phyloP scores from a whole-genome alignment of 1,140 invertebrate genomes.

The Pachyrhynchus sulphureomaculatus region DNA sequence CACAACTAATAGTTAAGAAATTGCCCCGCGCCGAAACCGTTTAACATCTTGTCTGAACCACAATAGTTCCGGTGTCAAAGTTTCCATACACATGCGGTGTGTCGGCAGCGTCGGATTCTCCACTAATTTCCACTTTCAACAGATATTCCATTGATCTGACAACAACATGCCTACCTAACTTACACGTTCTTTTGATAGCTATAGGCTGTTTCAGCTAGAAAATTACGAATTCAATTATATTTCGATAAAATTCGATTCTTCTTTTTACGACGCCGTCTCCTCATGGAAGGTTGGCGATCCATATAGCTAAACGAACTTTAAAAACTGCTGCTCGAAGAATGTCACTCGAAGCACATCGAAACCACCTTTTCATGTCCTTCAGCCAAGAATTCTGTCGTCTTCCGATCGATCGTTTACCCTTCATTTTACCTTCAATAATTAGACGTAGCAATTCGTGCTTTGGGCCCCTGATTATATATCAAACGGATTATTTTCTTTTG shows the following conservation, averaged over 20 bases:
- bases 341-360: too few relatives aligned
- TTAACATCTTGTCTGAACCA: constrained; percentile 29
- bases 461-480: too few relatives aligned
- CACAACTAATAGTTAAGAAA: constrained; percentile 29
- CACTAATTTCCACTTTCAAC: constrained; percentile 35
- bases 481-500: too few relatives aligned
- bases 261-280: too few relatives aligned
- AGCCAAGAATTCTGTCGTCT: too few relatives aligned
- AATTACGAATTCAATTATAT: neutral
- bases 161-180: constrained; percentile 23
- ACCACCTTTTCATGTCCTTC: too few relatives aligned
- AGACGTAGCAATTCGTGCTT: too few relatives aligned
- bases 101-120: constrained; percentile 13
- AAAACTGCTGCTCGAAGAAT: too few relatives aligned
- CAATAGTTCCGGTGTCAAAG: constrained; percentile 33
- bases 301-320: too few relatives aligned
- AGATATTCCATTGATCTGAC: constrained; percentile 35
- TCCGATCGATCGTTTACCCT: too few relatives aligned
- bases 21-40: constrained; percentile 18
- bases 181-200: constrained; percentile 13
- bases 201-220: constrained; percentile 1
- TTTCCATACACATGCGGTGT: constrained; percentile 28
- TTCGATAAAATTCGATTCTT: neutral
- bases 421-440: too few relatives aligned
- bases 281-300: too few relatives aligned